phyloP scores from a whole-genome alignment of 2,888 invertebrate species.

The Selenia dentaria region DNA sequence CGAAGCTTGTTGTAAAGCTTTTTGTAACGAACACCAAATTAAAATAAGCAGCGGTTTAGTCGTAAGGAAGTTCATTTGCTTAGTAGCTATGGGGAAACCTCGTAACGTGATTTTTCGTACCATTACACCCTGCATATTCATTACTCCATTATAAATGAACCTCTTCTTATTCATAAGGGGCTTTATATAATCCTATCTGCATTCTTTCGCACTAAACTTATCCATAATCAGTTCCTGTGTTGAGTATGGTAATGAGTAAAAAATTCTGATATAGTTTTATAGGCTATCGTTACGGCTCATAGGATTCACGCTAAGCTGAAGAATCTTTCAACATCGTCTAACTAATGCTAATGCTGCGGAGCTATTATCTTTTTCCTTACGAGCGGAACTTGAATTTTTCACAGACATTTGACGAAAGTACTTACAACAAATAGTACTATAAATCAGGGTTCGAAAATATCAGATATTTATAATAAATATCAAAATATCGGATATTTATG shows the following conservation, averaged over 20 bases:
- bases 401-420: no score
- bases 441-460: no score
- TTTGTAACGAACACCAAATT: no score
- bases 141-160: conserved; percentile 25
- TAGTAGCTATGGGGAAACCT: conserved; percentile 11
- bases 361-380: no score
- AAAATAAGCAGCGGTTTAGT: background rate
- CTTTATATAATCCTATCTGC: conserved; percentile 42
- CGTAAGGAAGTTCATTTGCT: conserved; percentile 17
- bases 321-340: background rate
- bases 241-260: conserved; percentile 44
- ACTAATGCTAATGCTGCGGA: conserved; percentile 6
- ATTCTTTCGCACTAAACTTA: conserved; percentile 35
- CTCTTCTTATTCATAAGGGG: conserved; percentile 27
- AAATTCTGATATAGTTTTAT: conserved; percentile 49
- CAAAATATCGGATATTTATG: no score
- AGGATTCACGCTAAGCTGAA: conserved; percentile 47
- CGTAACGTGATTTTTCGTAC: conserved; percentile 27
- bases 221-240: conserved; percentile 43
- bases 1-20: no score
- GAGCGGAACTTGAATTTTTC: no score
- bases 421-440: no score
- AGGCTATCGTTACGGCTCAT: conserved; percentile 58
- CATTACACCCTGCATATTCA: conserved; percentile 37
- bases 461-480: no score